Evolutionary conservation across 2,797 vertebrate species (phyloP).

Genomic region (Rachycentron canadum): DNA sequence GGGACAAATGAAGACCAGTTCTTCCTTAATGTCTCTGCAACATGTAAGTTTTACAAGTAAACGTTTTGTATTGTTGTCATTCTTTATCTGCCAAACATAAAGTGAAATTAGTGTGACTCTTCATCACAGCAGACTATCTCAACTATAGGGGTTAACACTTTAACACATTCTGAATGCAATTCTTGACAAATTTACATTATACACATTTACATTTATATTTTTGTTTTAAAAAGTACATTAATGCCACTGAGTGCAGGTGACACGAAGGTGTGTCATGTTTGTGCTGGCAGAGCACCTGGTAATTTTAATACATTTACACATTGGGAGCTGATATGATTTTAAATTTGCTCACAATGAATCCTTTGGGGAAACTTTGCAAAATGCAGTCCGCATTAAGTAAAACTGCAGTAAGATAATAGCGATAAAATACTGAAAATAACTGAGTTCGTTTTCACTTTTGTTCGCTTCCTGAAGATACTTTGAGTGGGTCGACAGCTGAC

Average conservation of each 20-base stretch:
- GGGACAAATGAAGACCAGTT: background rate
- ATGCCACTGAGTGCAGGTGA: background rate
- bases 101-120: background rate
- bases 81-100: background rate
- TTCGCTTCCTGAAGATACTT: background rate
- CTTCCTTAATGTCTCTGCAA: background rate
- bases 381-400: background rate
- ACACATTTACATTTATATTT: too few relatives aligned
- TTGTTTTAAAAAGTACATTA: background rate
- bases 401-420: background rate
- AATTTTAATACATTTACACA: background rate
- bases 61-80: background rate
- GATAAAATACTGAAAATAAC: background rate
- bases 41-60: background rate
- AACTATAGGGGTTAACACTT: background rate
- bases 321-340: background rate
- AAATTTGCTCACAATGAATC: background rate
- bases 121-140: background rate
- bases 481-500: background rate
- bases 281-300: background rate
- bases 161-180: background rate
- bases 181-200: background rate
- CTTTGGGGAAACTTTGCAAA: background rate
- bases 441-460: slow-evolving; percentile 3
- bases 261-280: background rate